Base-by-base conservation (phyloP, 2,888 invertebrate genomes). In the Eristalinus sepulchralis region DNA sequence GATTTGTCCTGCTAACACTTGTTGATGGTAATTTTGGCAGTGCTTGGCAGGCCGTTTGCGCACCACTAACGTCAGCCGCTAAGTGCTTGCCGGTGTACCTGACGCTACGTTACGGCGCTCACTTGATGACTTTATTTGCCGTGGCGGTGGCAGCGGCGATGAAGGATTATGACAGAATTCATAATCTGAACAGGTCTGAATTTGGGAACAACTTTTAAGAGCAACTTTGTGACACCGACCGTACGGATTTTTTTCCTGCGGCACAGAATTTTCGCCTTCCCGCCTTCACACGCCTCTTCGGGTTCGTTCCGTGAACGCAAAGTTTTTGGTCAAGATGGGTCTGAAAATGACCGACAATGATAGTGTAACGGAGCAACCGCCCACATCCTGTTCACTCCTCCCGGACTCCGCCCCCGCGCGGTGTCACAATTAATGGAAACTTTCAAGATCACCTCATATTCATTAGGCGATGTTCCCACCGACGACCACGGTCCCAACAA, bases 1-100 rank as follows among this genome's bases (percentile, higher is more conserved):
- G 68, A 83, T 83, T 86, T 86, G 85, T 83, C 73, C 83, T 78
- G 64, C 47, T 39, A 73, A 86, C 85, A 86, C 83, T 86, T 86
- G 85, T 78, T 75, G 70, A 72, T 75, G 78, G 73, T 70, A 78
- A 83, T 82, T 86, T 84, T 83, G 82, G 85, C 62, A 63, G 36
- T 73, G 47, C 63, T 24, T 36, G 33, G 84, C 63, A 60, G 67
- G 67, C 63, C 59, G 73, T 39, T 73, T 11, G 53, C 47, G 84
- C 81, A 75, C 34, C 84, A 71, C 70, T 71, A 55, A 66, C 76
- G 62, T 67, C 66, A 81, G 68, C 67, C 70, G 71, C 81, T 84
- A 81, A 55, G 76, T 66, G 71, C 33, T 27, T 59, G 57, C 57
- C 62, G 71, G 68, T 59, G 34, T 67, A 63, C 47, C 67, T 59